Evolutionary conservation across 1,140 invertebrate genomes (phyloP).

Genomic region (Drosophila repletoides): DNA sequence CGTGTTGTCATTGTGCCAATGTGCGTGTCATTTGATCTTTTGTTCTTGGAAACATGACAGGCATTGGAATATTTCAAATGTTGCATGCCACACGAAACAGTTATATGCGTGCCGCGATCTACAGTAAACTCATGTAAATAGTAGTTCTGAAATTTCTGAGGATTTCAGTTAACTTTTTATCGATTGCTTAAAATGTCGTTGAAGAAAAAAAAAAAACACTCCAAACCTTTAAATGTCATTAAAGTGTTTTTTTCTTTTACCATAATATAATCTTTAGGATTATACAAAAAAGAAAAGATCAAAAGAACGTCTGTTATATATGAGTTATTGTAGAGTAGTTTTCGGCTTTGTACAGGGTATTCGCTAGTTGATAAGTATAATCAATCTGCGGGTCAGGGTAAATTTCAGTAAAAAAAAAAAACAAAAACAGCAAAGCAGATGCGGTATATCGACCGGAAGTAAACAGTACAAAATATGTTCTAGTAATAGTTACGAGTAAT

Average conservation of each 20-base stretch:
- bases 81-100: slow-evolving; percentile 34
- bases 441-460: slow-evolving; percentile 70
- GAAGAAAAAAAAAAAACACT: slow-evolving; percentile 3
- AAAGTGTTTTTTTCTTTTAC: too few species aligned
- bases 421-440: slow-evolving; percentile 37
- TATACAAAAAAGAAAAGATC: too few species aligned
- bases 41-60: slow-evolving; percentile 33
- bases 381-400: background rate
- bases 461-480: slow-evolving; percentile 4
- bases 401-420: slow-evolving; percentile 7
- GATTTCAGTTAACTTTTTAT: background rate
- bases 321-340: too few species aligned
- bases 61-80: slow-evolving; percentile 20
- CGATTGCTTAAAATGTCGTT: slow-evolving; percentile 4
- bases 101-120: slow-evolving; percentile 29
- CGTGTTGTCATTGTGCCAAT: background rate
- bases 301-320: too few species aligned
- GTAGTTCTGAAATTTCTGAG: too few species aligned
- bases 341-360: too few species aligned
- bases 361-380: too few species aligned
- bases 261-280: too few species aligned
- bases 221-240: too few species aligned
- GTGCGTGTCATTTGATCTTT: slow-evolving; percentile 42
- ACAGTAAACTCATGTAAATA: too few species aligned
- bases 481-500: slow-evolving; percentile 14